Evolutionary conservation across 2,888 invertebrate species (phyloP), one percentile per base, ranked within the genome.

Genomic region (Synergus itoensis): DNA sequence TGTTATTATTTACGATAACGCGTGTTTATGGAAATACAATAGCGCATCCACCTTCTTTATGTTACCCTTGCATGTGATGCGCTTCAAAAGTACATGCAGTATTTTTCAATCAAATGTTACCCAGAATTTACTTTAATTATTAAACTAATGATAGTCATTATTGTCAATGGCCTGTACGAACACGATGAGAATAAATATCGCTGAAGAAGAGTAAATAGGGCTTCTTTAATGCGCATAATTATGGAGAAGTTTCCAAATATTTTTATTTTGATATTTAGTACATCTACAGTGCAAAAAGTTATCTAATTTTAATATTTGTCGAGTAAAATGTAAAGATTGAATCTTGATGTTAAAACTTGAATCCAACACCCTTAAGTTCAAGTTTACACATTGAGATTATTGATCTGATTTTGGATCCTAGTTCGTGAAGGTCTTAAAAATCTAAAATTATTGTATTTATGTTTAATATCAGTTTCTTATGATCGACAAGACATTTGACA

Each of bases 1-100:
- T 86, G 84, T 85, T 86, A 82, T 82, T 81, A 81, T 78, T 83
- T 78, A 82, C 80, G 80, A 81, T 77, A 78, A 53, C 77, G 79
- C 76, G 40, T 69, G 41, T 78, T 79, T 84, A 78, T 60, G 5
- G 12, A 60, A 60, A 41, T 36, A 75, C 81, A 77, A 69, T 81
- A 79, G 81, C 80, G 76, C 79, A 60, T 82, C 65, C 79, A 81
- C 7, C 41, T 81, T 83, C 69, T 79, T 80, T 79, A 82, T 76
- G 78, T 78, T 78, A 81, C 69, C 76, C 80, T 82, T 77, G 65
- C 64, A 78, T 76, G 79, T 21, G 60, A 57, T 79, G 79, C 67
- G 80, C 78, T 79, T 81, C 76, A 77, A 79, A 82, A 73, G 65
- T 43, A 53, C 40, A 75, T 16, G 28, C 65, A 43, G 60, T 60